Base-by-base conservation (phyloP, 2,888 invertebrate species). In the Hartigia nigra region DNA sequence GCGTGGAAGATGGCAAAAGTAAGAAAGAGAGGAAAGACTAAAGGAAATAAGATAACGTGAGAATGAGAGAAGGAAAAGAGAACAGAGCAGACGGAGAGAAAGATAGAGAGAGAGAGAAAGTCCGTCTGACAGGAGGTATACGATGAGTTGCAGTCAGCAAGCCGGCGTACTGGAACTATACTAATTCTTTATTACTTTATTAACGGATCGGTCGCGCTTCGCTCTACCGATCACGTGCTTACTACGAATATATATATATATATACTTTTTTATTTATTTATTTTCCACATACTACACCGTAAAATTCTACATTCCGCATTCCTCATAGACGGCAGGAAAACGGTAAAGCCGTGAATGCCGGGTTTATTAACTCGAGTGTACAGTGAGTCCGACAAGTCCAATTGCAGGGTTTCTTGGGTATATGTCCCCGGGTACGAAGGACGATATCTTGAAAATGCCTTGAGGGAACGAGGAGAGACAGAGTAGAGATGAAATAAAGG, bases 61-160 rank as follows among this genome's bases (percentile, higher is more conserved):
- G 72, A 32, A 31, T 72, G 31, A 72, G 31, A 31, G 72, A 32
- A 31, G 3, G 14, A 32, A 12, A 31, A 70, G 70, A 70, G 70
- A 70, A 70, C 31, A 70, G 70, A 31, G n/a, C n/a, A 70, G 70
- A 70, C n/a, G 9, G 70, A 12, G 70, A 31, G 32, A 32, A 12
- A 70, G 31, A 70, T 4, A 70, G 70, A 12, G 70, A 78, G 37
- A 75, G 78, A 69, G 75, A 70, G 70, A 70, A 76, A 75, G 75
- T 76, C 75, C 78, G 55, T 76, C 78, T 72, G 78, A 78, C 78
- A 78, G 78, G 76, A 78, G 78, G 55, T 55, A 78, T 75, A 78
- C 76, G 78, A 72, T 72, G 31, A 72, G 72, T 31, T 72, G 72
- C 72, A 72, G 31, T 31, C 72, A 32, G 72, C 72, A 31, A 23